phyloP scores from a whole-genome alignment of 2,888 invertebrate species.

The Limnephilus auricula region DNA sequence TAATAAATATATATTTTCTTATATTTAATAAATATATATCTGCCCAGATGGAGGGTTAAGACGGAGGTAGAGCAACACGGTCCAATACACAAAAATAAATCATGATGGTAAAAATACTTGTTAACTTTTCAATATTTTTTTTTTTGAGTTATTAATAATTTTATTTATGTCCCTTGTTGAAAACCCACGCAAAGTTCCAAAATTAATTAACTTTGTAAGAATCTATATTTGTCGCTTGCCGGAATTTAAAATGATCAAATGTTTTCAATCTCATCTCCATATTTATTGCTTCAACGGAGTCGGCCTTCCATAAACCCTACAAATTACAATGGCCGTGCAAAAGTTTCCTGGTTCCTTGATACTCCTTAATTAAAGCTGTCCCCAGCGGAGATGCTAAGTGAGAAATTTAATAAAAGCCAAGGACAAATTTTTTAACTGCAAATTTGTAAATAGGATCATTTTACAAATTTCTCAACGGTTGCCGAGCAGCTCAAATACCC shows the following conservation, averaged over 20 bases:
- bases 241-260: neutral
- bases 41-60: too few species aligned
- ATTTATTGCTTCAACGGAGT: conserved; percentile 31
- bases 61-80: too few species aligned
- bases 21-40: too few species aligned
- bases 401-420: neutral
- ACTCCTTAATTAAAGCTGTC: conserved; percentile 51
- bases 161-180: too few species aligned
- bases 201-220: too few species aligned
- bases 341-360: conserved; percentile 45
- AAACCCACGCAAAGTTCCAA: too few species aligned
- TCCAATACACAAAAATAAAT: too few species aligned
- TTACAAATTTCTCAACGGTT: conserved; percentile 31
- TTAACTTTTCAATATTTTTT: too few species aligned
- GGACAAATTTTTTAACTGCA: conserved; percentile 17
- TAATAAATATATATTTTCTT: too few species aligned
- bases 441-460: conserved; percentile 44
- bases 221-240: neutral
- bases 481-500: neutral
- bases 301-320: conserved; percentile 24
- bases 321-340: conserved; percentile 29
- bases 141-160: too few species aligned
- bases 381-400: neutral
- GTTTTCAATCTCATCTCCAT: neutral
- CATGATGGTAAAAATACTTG: too few species aligned